Conservation (phyloP, 1,140 invertebrate genomes). For the Monomorium pharaonis region DNA sequence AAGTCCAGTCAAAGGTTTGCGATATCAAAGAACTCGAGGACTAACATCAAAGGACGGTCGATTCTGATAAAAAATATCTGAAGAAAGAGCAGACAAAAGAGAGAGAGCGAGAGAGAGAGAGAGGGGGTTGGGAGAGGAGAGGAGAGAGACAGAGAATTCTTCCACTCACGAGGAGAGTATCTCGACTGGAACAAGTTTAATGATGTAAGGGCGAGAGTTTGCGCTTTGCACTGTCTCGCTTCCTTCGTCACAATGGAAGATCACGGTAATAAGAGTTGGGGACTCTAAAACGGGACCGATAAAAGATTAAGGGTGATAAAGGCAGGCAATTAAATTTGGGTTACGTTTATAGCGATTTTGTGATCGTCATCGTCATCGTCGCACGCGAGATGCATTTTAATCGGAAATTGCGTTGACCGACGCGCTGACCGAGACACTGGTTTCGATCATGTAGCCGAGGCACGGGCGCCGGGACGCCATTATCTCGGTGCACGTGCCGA, state of each 20-base stretch:
- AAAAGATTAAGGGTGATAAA: background rate
- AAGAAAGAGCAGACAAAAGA: background rate
- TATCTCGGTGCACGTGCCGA: conserved; percentile 23
- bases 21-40: conserved; percentile 15
- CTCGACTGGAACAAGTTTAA: conserved; percentile 16
- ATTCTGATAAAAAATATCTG: conserved; percentile 17
- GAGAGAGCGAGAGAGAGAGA: too few species aligned
- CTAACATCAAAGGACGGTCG: background rate
- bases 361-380: background rate
- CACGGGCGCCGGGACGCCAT: background rate
- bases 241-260: background rate
- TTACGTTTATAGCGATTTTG: background rate
- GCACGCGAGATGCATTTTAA: background rate
- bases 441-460: conserved; percentile 24
- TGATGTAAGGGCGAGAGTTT: conserved; percentile 27
- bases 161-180: conserved; percentile 17
- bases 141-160: background rate
- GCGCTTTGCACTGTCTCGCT: conserved; percentile 3
- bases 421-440: background rate
- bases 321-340: background rate
- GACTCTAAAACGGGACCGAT: background rate
- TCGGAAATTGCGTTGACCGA: conserved; percentile 6
- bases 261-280: background rate
- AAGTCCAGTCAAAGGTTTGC: conserved; percentile 4
- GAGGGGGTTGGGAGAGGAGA: too few species aligned